These are phyloP conservation scores for Myripristis jacobus DNA, from an alignment of 2,797 vertebrate genomes.

Conservation along the genomic window DNA sequence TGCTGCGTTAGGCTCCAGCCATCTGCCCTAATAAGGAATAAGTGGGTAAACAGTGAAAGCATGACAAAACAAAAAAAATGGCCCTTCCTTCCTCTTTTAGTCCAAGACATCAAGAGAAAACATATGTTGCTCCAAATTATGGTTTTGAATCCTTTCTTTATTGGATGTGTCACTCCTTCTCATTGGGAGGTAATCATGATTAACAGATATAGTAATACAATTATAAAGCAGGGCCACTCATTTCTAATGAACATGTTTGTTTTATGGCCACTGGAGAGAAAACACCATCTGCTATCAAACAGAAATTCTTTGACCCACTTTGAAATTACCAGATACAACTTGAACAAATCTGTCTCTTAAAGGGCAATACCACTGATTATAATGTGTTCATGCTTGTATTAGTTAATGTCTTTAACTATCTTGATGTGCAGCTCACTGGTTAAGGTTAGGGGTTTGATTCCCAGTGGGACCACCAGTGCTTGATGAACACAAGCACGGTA, in stretches of 20 bases:
- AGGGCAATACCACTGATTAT: constrained; percentile 39
- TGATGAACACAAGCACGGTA: background rate
- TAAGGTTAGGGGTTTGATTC: background rate
- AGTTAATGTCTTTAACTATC: constrained; percentile 34
- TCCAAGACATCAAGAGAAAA: constrained; percentile 8
- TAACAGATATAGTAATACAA: constrained; percentile 56
- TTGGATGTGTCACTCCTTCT: constrained; percentile 18
- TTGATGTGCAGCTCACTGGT: constrained; percentile 32
- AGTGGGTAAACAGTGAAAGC: constrained; percentile 16
- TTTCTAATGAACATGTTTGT: constrained; percentile 72
- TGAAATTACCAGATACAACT: constrained; percentile 42
- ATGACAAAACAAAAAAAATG: background rate
- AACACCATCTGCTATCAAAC: constrained; percentile 77
- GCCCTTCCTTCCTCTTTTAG: background rate
- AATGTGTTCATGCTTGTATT: constrained; percentile 9
- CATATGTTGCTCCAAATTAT: constrained; percentile 11
- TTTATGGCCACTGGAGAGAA: constrained; percentile 71
- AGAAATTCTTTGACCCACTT: constrained; percentile 76
- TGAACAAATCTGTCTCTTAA: constrained; percentile 41
- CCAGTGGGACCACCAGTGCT: background rate
- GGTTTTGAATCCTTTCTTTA: constrained; percentile 21
- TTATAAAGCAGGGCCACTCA: constrained; percentile 52
- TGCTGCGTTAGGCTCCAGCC: constrained; percentile 2
- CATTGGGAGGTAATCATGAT: constrained; percentile 39
- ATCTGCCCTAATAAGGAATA: background rate